phyloP scores from a whole-genome alignment of 2,888 invertebrate species.

The Apamea anceps region DNA sequence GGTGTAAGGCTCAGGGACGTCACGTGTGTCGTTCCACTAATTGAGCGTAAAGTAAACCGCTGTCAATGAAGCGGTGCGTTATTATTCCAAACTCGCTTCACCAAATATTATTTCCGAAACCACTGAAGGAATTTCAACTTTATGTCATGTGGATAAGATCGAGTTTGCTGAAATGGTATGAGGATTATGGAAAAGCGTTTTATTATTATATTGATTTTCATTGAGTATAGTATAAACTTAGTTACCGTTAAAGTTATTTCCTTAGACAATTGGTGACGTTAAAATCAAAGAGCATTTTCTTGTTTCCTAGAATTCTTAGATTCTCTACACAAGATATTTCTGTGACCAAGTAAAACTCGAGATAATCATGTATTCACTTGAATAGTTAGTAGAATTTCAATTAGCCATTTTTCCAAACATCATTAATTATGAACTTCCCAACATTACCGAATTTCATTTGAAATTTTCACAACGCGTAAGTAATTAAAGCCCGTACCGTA shows the following conservation, averaged over 20 bases:
- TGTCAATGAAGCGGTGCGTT: slow-evolving; percentile 77
- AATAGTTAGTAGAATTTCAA: neutral
- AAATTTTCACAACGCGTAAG: slow-evolving; percentile 52
- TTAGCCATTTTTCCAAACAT: slow-evolving; percentile 15
- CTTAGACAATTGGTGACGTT: slow-evolving; percentile 38
- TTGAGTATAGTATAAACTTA: slow-evolving; percentile 56
- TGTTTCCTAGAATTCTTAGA: neutral
- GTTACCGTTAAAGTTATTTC: slow-evolving; percentile 43
- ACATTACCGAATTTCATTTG: slow-evolving; percentile 43
- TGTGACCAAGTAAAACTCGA: slow-evolving; percentile 2
- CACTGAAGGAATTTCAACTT: slow-evolving; percentile 54
- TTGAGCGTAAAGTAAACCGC: slow-evolving; percentile 83
- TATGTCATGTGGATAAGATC: slow-evolving; percentile 36
- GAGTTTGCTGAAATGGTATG: slow-evolving; percentile 28
- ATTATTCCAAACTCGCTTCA: slow-evolving; percentile 76
- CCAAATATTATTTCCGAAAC: slow-evolving; percentile 71
- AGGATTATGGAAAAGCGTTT: slow-evolving; percentile 53
- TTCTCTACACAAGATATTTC: neutral
- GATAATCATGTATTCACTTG: slow-evolving; percentile 1
- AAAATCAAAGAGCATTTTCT: slow-evolving; percentile 21
- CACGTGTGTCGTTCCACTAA: slow-evolving; percentile 79
- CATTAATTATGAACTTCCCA: slow-evolving; percentile 43
- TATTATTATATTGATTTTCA: slow-evolving; percentile 62
- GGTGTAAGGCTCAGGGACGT: slow-evolving; percentile 60
- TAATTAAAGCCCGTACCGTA: slow-evolving; percentile 59